A percentile compares a stretch with the other conserved stretches of the same genome.
Evolutionary conservation across 2,113 vertebrate species (phyloP).

Genomic region (Lampris incognitus): DNA sequence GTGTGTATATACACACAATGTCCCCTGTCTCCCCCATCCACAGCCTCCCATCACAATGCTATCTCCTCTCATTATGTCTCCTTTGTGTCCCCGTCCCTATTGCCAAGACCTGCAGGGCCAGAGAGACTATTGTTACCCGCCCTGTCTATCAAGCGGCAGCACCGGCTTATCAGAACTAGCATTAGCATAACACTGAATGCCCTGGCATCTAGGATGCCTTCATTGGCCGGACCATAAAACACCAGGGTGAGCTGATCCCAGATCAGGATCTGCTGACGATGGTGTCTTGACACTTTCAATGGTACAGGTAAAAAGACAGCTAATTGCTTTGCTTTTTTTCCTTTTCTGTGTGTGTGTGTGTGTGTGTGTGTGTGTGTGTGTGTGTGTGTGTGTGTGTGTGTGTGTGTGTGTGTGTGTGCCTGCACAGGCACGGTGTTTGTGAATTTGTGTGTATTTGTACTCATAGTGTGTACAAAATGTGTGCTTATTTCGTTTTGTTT

Average conservation of each 20-base stretch:
- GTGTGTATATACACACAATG: neutral
- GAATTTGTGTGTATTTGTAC: neutral
- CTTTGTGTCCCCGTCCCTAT: slow-evolving; percentile 65
- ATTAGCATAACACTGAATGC: slow-evolving; percentile 72
- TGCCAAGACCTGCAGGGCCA: slow-evolving; percentile 57
- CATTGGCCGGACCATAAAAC: slow-evolving; percentile 32
- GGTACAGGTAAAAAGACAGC: slow-evolving; percentile 26
- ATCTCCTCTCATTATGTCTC: slow-evolving; percentile 73
- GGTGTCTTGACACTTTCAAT: slow-evolving; percentile 67
- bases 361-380: neutral
- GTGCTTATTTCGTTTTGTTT: too few species aligned
- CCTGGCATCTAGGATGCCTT: slow-evolving; percentile 40
- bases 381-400: slow-evolving; percentile 1
- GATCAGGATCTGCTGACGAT: slow-evolving; percentile 59
- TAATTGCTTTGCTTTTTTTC: slow-evolving; percentile 46
- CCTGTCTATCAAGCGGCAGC: slow-evolving; percentile 56
- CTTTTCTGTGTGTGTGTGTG: neutral
- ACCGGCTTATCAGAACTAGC: slow-evolving; percentile 67
- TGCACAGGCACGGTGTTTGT: neutral
- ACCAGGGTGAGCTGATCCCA: slow-evolving; percentile 65
- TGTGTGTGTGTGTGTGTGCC: neutral
- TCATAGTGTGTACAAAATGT: neutral
- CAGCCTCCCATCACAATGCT: slow-evolving; percentile 57
- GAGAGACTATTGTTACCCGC: slow-evolving; percentile 55
- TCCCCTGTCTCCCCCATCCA: slow-evolving; percentile 47